Evolutionary conservation across 2,888 invertebrate species (phyloP).

Genomic region (Drosophila phalerata): DNA sequence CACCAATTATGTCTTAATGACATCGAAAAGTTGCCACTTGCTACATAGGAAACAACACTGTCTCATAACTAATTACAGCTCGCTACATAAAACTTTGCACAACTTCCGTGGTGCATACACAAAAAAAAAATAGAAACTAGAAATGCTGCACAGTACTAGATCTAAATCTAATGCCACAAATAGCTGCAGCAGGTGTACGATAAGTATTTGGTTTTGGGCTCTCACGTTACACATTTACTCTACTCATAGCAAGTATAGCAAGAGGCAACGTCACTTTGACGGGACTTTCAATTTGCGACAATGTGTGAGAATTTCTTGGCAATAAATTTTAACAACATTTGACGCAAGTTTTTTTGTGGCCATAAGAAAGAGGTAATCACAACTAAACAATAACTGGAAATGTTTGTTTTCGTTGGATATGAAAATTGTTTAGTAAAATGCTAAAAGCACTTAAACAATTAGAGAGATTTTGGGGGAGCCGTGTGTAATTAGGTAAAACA

Average conservation of each 20-base stretch:
- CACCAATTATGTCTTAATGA: slow-evolving; percentile 46
- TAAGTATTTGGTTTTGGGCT: slow-evolving; percentile 41
- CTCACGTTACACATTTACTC: slow-evolving; percentile 69
- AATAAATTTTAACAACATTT: slow-evolving; percentile 71
- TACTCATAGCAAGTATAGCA: slow-evolving; percentile 17
- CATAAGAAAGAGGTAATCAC: slow-evolving; percentile 27
- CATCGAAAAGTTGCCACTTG: slow-evolving; percentile 41
- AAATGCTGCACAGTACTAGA: slow-evolving; percentile 55
- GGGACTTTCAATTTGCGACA: slow-evolving; percentile 70
- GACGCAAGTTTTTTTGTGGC: slow-evolving; percentile 49
- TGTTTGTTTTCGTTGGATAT: slow-evolving; percentile 42
- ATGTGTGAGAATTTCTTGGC: slow-evolving; percentile 78
- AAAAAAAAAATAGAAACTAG: slow-evolving; percentile 35
- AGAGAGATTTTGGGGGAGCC: slow-evolving; percentile 53
- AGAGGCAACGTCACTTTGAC: slow-evolving; percentile 27
- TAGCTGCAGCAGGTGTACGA: slow-evolving; percentile 46
- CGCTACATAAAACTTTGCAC: slow-evolving; percentile 50
- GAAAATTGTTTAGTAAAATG: slow-evolving; percentile 74
- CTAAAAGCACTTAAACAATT: slow-evolving; percentile 80
- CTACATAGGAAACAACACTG: slow-evolving; percentile 41
- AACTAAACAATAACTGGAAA: slow-evolving; percentile 52
- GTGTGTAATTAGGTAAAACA: slow-evolving; percentile 77
- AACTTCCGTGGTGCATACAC: slow-evolving; percentile 47
- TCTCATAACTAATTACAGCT: slow-evolving; percentile 52
- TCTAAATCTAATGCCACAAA: slow-evolving; percentile 48